phyloP scores from a whole-genome alignment of 2,888 invertebrate species.

The Spisula solida region DNA sequence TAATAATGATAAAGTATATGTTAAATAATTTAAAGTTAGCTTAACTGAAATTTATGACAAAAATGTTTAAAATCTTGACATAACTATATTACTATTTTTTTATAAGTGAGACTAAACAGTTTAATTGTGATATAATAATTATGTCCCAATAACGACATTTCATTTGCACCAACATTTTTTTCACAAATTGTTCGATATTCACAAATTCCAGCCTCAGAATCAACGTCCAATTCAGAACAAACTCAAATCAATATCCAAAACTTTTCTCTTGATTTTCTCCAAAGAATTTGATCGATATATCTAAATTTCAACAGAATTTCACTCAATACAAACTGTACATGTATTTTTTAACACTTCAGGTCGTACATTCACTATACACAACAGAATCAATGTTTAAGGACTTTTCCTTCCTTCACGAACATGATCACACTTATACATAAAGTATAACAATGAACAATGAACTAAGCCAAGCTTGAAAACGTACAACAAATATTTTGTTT shows the following conservation, averaged over 20 bases:
- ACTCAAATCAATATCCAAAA: not conserved
- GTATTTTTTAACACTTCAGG: not conserved
- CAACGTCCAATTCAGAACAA: not conserved
- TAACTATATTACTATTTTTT: too few species aligned
- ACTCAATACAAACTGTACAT: not conserved
- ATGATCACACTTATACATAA: not conserved
- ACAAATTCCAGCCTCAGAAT: not conserved
- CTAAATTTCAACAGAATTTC: not conserved
- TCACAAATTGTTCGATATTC: not conserved
- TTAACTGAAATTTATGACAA: too few species aligned
- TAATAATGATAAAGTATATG: too few species aligned
- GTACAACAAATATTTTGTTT: not conserved
- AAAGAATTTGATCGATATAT: not conserved
- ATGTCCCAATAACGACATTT: too few species aligned
- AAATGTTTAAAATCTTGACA: too few species aligned
- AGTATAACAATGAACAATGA: not conserved
- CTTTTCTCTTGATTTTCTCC: not conserved
- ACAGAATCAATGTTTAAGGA: not conserved
- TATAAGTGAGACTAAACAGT: too few species aligned
- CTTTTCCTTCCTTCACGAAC: not conserved
- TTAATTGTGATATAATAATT: too few species aligned
- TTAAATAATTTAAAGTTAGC: too few species aligned
- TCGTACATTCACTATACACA: not conserved
- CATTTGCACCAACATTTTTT: not conserved
- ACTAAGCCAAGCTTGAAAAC: not conserved